Percentiles rank a stretch among this genome's conserved stretches.
Evolutionary conservation across 2,797 vertebrate species (phyloP).

Genomic region (Diplodus sargus): DNA sequence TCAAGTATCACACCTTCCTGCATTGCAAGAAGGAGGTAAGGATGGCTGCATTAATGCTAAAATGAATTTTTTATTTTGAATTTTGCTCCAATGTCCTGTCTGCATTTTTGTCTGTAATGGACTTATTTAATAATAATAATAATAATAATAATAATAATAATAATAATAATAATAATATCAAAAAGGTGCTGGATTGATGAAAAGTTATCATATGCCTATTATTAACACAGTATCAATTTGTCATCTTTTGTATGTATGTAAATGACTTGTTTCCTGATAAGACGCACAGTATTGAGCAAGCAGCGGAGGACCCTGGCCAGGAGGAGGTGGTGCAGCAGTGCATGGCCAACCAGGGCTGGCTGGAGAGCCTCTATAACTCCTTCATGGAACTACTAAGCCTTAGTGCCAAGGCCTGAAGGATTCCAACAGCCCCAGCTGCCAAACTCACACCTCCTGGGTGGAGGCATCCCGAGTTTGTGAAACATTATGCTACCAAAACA

Average conservation of each 20-base stretch:
- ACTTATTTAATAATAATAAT: no score
- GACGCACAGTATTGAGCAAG: slow-evolving; percentile 92
- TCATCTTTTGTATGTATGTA: not conserved
- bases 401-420: slow-evolving; percentile 79
- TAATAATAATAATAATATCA: no score
- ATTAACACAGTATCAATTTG: no score
- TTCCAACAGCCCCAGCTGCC: not conserved
- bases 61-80: not conserved
- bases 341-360: slow-evolving; percentile 94
- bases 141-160: no score
- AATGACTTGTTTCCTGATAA: slow-evolving; percentile 58
- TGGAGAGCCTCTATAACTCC: slow-evolving; percentile 91
- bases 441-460: slow-evolving; percentile 22
- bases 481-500: slow-evolving; percentile 10
- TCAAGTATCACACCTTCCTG: slow-evolving; percentile 95
- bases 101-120: no score
- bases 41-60: not conserved
- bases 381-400: slow-evolving; percentile 92
- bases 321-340: slow-evolving; percentile 96
- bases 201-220: no score
- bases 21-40: slow-evolving; percentile 94
- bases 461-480: slow-evolving; percentile 38
- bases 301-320: slow-evolving; percentile 91
- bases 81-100: not conserved
- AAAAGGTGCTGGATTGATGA: no score